Base-by-base conservation (phyloP, 1,140 invertebrate genomes). In the Chelonus insularis region DNA sequence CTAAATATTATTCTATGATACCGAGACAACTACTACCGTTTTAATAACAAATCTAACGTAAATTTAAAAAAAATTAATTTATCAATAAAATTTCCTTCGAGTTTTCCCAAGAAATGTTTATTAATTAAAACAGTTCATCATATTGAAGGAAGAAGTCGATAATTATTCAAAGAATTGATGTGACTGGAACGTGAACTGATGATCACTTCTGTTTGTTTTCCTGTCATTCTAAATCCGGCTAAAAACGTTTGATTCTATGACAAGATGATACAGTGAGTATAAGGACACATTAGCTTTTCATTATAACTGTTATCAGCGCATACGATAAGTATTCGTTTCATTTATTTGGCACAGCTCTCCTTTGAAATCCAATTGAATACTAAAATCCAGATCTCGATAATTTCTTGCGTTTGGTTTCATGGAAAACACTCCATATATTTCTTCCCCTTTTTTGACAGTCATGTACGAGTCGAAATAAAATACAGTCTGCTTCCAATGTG, bases 401-500 rank as follows among this genome's bases (percentile, higher is more conserved):
- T 99, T 99, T 32, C 94, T 87, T 47, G 90, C 90, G 80, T 99
- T 99, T 5, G 96, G 97, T 67, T 90, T 91, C 90, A 99, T 95
- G 34, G 88, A 87, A 78, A 99, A 97, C 2, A 86, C 87, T 16
- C 98, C 97, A 43, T 85, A 88, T 41, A 99, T 91, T 76, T 96
- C 93, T 79, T 99, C 97, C 14, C 91, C 88, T 68, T 94, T 95
- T 72, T 96, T 96, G 1, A 96, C 94, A 5, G 95, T 96, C 83
- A 98, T 88, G 69, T 97, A 96, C 62, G 98, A 93, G 71, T 98
- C 92, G 67, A 99, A 90, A 78, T 99, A 99, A 78, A 99, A 99
- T 4, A 99, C 96, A 0, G 97, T 99, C 80, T 99, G 97, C 80
- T 99, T 99, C 97, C 97, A 99, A 75, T 99, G 97, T 3, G 98